A percentile compares a stretch with the other conserved stretches of the same genome.
Conservation (phyloP, 1,140 invertebrate genomes). For the Antheraea mylitta region DNA sequence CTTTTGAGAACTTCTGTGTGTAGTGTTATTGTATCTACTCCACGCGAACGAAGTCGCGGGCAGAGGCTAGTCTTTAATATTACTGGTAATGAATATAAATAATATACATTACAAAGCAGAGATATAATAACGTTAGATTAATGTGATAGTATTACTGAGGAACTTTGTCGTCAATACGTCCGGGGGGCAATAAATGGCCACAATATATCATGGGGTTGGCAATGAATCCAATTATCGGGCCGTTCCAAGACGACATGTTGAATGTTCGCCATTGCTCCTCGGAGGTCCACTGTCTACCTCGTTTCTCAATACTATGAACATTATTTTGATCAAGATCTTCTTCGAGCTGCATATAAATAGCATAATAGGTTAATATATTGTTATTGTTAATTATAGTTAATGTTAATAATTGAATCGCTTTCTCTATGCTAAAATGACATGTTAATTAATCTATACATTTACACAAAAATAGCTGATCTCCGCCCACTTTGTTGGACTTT, state of each 20-base stretch:
- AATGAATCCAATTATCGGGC: slow-evolving; percentile 56
- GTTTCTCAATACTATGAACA: slow-evolving; percentile 17
- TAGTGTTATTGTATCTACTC: no score
- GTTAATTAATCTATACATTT: no score
- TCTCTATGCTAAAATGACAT: no score
- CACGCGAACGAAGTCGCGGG: no score
- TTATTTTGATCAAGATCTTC: slow-evolving; percentile 12
- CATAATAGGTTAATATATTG: no score
- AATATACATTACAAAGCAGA: slow-evolving; percentile 9
- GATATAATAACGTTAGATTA: slow-evolving; percentile 20
- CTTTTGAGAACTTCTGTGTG: no score
- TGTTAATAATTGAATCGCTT: background rate
- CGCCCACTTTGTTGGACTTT: no score
- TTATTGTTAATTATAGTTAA: no score
- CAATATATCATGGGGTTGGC: slow-evolving; percentile 50
- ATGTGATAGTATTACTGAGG: slow-evolving; percentile 27
- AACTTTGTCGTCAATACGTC: slow-evolving; percentile 47
- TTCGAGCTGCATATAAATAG: background rate
- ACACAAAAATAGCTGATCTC: no score
- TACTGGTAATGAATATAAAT: background rate
- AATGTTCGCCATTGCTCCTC: slow-evolving; percentile 42
- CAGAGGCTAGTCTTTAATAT: no score
- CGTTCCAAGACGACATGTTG: slow-evolving; percentile 44
- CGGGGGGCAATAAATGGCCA: slow-evolving; percentile 41
- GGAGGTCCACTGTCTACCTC: slow-evolving; percentile 21